Evolutionary conservation across 2,888 invertebrate genomes (phyloP).

Genomic region (Acholoe squamosa): DNA sequence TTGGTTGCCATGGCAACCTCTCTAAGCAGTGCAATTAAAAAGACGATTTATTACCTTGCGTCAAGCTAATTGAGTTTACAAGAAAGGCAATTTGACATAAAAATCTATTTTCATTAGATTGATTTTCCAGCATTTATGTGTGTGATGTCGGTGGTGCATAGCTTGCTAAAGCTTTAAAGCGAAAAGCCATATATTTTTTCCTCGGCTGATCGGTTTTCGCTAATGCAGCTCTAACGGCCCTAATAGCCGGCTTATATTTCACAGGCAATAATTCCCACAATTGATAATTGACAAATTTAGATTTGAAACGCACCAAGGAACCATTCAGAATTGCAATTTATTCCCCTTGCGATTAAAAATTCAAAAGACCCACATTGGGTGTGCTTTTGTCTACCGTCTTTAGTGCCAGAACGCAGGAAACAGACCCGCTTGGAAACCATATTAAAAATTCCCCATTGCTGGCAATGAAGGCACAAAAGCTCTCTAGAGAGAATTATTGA

Average conservation of each 20-base stretch:
- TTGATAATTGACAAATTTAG: constrained; percentile 3
- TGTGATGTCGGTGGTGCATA: background rate
- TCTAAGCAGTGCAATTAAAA: constrained; percentile 50
- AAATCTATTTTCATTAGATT: constrained; percentile 59
- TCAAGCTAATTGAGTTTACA: constrained; percentile 56
- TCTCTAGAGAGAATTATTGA: constrained; percentile 23
- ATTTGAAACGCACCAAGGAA: background rate
- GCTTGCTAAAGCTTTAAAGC: background rate
- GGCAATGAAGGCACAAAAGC: background rate
- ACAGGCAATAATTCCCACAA: background rate
- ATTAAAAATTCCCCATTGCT: background rate
- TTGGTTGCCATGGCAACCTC: constrained; percentile 60
- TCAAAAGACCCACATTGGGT: too few relatives aligned
- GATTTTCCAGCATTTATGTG: constrained; percentile 46
- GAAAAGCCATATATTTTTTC: background rate
- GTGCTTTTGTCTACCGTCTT: background rate
- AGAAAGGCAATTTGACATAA: constrained; percentile 57
- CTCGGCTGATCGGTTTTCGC: background rate
- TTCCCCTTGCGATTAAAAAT: background rate
- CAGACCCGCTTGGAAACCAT: background rate
- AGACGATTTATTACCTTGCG: constrained; percentile 48
- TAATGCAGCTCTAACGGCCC: background rate
- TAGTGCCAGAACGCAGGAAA: constrained; percentile 4
- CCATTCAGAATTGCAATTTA: background rate
- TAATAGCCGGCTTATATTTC: background rate